Evolutionary conservation across 2,888 invertebrate genomes (phyloP), one percentile per base, ranked within the genome.

Genomic region (Bedellia somnulentella): DNA sequence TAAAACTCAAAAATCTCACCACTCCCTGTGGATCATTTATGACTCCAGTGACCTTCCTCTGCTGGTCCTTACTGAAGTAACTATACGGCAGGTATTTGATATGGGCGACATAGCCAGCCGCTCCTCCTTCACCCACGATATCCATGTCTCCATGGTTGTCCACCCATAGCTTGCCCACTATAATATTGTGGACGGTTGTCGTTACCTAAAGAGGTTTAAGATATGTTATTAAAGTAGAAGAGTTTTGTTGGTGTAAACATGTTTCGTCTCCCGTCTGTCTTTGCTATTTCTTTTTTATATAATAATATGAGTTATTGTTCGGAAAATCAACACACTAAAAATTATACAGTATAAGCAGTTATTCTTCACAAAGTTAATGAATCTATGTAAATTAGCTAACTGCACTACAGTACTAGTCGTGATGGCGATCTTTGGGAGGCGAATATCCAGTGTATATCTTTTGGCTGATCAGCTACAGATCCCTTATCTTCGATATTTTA

Each of bases 121-220:
- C 86, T 57, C 97, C 97, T 29, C 64, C 58, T 44, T 81, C 80
- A 36, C 86, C 86, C 35, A 84, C 80, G 40, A 99, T 98, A 63
- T 97, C 96, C 93, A 96, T 98, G 58, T 99, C 98, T 26, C 99
- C 99, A 59, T 97, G 95, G 70, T 99, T 95, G 78, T 99, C 99
- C 35, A 99, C 95, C 99, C 99, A 99, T 44, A 99, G 79, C 68
- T 93, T 95, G 41, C 99, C 99, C 34, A 99, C 97, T 47, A 99
- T 98, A 49, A 99, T 99, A 67, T 99, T 99, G 79, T 99, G 98
- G 29, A 99, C 96, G 4, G 97, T 98, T 13, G 98, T 99, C 13
- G 96, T 97, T 30, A 98, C 89, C 79, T 79, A 42, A 1, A 35
- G 6, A 8, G 11, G 6, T 16, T n/a, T 5, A 10, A 15, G 13